Percentiles rank a stretch among this genome's conserved stretches.
phyloP scores from a whole-genome alignment of 2,797 vertebrate species.

The Austrolebias charrua region DNA sequence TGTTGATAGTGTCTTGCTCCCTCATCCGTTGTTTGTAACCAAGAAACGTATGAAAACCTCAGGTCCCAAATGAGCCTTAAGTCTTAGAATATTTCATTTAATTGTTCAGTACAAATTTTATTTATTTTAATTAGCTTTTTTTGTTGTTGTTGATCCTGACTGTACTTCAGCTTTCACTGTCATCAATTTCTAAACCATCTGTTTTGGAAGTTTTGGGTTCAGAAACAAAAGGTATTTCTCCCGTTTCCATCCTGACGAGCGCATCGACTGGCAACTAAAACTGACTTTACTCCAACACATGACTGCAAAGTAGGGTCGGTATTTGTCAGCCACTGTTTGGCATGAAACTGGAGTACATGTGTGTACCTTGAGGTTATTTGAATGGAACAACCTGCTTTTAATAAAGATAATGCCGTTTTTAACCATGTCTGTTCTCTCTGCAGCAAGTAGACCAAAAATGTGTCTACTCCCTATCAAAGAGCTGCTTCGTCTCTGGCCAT shows the following conservation, averaged over 20 bases:
- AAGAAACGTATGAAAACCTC: slow-evolving; percentile 77
- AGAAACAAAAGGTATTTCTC: slow-evolving; percentile 57
- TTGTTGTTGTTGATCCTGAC: slow-evolving; percentile 19
- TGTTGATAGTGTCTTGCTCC: slow-evolving; percentile 59
- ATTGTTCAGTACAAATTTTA: slow-evolving; percentile 39
- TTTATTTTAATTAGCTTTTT: slow-evolving; percentile 47
- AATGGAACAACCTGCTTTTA: slow-evolving; percentile 77
- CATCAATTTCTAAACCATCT: slow-evolving; percentile 35
- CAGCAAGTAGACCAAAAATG: slow-evolving; percentile 6
- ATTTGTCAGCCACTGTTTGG: slow-evolving; percentile 66
- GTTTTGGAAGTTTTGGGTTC: slow-evolving; percentile 51
- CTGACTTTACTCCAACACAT: slow-evolving; percentile 61
- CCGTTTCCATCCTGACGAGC: slow-evolving; percentile 50
- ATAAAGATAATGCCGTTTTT: slow-evolving; percentile 77
- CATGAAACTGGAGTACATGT: slow-evolving; percentile 66
- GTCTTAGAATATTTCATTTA: slow-evolving; percentile 64
- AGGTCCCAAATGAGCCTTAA: slow-evolving; percentile 86
- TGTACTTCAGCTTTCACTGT: slow-evolving; percentile 40
- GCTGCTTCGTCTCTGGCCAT: background rate
- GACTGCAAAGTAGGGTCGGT: slow-evolving; percentile 46
- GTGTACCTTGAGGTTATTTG: slow-evolving; percentile 62
- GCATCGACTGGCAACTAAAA: slow-evolving; percentile 54
- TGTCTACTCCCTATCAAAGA: slow-evolving; percentile 11
- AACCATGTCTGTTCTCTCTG: slow-evolving; percentile 39
- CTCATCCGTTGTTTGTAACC: slow-evolving; percentile 51